Conservation (phyloP, 2,797 vertebrate genomes). For the Toxotes lorentzi region DNA sequence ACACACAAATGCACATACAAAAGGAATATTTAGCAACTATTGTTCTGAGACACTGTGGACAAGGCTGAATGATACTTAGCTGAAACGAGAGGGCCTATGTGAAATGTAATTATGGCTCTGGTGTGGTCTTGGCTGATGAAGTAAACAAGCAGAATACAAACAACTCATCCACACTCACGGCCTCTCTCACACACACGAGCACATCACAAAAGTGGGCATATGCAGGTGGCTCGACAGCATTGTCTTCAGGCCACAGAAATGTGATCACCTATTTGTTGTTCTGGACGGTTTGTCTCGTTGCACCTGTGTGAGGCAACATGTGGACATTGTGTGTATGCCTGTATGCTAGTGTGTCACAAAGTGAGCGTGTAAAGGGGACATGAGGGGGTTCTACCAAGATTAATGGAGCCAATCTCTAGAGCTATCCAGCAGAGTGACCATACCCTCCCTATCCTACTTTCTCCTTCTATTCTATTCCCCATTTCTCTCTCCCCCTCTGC, state of each 20-base stretch:
- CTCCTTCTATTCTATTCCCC: slow-evolving; percentile 64
- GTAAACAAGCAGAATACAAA: slow-evolving; percentile 51
- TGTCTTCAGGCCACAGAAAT: slow-evolving; percentile 24
- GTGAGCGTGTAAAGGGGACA: slow-evolving; percentile 56
- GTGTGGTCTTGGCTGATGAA: slow-evolving; percentile 54
- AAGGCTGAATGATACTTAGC: slow-evolving; percentile 55
- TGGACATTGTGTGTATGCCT: slow-evolving; percentile 32
- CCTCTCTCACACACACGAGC: slow-evolving; percentile 18
- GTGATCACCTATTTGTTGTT: slow-evolving; percentile 19
- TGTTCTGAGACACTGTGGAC: slow-evolving; percentile 44
- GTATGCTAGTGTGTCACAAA: slow-evolving; percentile 65
- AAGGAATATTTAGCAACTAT: slow-evolving; percentile 55
- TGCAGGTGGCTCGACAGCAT: slow-evolving; percentile 18
- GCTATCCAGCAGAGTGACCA: slow-evolving; percentile 81
- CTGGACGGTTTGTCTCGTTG: slow-evolving; percentile 18
- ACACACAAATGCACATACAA: slow-evolving; percentile 35
- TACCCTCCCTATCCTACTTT: slow-evolving; percentile 65
- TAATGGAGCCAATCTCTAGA: slow-evolving; percentile 83
- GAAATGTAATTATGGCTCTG: slow-evolving; percentile 62
- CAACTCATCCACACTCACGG: slow-evolving; percentile 37
- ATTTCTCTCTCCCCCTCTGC: slow-evolving; percentile 50
- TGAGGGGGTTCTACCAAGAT: slow-evolving; percentile 79
- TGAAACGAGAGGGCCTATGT: slow-evolving; percentile 33
- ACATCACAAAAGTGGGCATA: background rate
- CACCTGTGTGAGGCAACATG: slow-evolving; percentile 10